Evolutionary conservation across 2,888 invertebrate species (phyloP), one percentile per base, ranked within the genome.

Genomic region (Trachelus troglodyta): DNA sequence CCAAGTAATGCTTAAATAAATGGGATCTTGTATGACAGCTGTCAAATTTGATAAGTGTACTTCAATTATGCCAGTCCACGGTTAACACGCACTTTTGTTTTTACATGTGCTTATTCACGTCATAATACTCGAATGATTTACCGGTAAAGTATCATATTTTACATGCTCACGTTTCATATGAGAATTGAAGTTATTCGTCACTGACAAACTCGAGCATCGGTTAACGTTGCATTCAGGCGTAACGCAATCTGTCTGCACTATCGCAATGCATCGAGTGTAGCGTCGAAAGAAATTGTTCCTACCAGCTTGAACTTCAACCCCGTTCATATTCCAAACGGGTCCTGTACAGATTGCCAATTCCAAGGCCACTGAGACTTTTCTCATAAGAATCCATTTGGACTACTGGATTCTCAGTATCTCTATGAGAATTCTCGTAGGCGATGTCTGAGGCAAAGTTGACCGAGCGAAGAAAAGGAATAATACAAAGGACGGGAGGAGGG

Each of bases 131-230:
- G 23, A 56, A 56, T 56, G 23, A 56, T 56, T 56, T 56, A 56
- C 56, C 56, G 56, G 56, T 56, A 56, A 56, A 56, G 56, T 56
- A 56, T 56, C 56, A 23, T 23, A 89, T 30, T 90, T 90, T 88
- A 85, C 88, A 87, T 87, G 89, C 86, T 85, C 85, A 56, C 83
- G 85, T 85, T 89, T 89, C 86, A 83, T 56, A 56, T 56, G 56
- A 56, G 56, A 56, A 88, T 89, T 87, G 83, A 83, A 77, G 79
- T 80, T 83, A 87, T 89, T 83, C 83, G 85, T 89, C 89, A 89
- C 87, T 86, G 86, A 86, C 88, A 85, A 83, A 81, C 79, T 40
- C 76, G 74, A 71, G 82, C 83, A 83, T 87, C 86, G 88, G 87
- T 88, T 86, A 86, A 85, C 86, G 86, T 84, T 85, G 81, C 83